Conservation (phyloP, 2,888 invertebrate species). For the Ichneumon xanthorius region DNA sequence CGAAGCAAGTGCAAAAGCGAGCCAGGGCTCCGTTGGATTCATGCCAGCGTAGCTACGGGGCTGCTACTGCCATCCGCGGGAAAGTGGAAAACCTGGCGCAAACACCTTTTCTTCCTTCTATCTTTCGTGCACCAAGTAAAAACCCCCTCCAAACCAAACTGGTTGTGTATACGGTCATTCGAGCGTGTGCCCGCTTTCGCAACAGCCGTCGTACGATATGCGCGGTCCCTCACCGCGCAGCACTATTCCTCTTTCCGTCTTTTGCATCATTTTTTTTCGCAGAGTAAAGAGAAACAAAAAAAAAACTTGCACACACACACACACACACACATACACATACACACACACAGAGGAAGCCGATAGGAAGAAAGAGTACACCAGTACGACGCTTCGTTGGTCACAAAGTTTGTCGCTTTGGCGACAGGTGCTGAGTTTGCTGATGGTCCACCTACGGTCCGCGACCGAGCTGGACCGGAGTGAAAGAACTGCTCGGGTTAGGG, state of each 20-base stretch:
- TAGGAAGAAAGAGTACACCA: slow-evolving; percentile 4
- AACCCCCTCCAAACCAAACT: not conserved
- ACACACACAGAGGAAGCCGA: no score
- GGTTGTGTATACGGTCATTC: not conserved
- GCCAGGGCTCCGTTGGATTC: slow-evolving; percentile 28
- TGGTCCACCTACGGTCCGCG: slow-evolving; percentile 1
- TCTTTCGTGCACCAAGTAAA: slow-evolving; percentile 7
- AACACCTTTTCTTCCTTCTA: slow-evolving; percentile 42
- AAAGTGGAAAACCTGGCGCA: slow-evolving; percentile 45
- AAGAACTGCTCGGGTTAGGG: slow-evolving; percentile 26
- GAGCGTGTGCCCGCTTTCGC: slow-evolving; percentile 1
- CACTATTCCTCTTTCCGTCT: not conserved
- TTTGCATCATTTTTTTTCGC: not conserved
- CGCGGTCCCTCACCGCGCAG: not conserved
- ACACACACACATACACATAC: not conserved
- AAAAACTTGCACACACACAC: not conserved
- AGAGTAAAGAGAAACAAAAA: not conserved
- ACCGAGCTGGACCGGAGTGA: slow-evolving; percentile 8
- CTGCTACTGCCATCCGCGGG: slow-evolving; percentile 15
- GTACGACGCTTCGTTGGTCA: slow-evolving; percentile 37
- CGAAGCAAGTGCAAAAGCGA: slow-evolving; percentile 18
- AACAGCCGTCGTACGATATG: not conserved
- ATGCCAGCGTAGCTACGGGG: slow-evolving; percentile 43
- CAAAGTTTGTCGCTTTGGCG: slow-evolving; percentile 37
- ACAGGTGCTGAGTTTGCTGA: slow-evolving; percentile 14